phyloP scores from a whole-genome alignment of 2,888 invertebrate genomes.

The Entomobrya proxima region DNA sequence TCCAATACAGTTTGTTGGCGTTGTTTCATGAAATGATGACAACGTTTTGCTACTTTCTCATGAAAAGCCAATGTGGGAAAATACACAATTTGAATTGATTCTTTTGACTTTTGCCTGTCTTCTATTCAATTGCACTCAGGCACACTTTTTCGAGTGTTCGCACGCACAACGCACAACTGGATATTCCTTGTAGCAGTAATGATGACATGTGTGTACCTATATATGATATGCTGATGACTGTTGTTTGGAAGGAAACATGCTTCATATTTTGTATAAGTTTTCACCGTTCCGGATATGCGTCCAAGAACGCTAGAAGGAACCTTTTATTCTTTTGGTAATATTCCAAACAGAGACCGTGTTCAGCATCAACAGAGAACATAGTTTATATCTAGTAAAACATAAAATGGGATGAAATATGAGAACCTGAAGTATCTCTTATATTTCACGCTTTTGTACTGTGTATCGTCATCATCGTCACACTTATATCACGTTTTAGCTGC shows the following conservation, averaged over 20 bases:
- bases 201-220: slow-evolving; percentile 18
- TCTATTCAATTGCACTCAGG: not conserved
- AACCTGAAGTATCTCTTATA: slow-evolving; percentile 30
- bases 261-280: slow-evolving; percentile 14
- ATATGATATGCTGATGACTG: not conserved
- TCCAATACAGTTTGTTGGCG: not conserved
- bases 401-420: slow-evolving; percentile 47
- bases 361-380: not conserved
- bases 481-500: not conserved
- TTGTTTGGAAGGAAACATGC: slow-evolving; percentile 43
- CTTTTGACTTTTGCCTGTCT: not conserved
- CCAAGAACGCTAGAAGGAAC: not conserved
- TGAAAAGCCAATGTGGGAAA: not conserved
- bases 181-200: not conserved
- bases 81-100: slow-evolving; percentile 2
- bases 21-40: slow-evolving; percentile 4
- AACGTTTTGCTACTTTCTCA: not conserved
- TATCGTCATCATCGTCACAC: not conserved
- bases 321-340: slow-evolving; percentile 23
- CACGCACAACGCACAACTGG: not conserved
- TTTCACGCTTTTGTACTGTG: slow-evolving; percentile 20
- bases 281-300: not conserved
- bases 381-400: not conserved
- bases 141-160: not conserved
- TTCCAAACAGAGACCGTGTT: slow-evolving; percentile 6